Evolutionary conservation across 2,797 vertebrate genomes (phyloP), one percentile per base, ranked within the genome.

Genomic region (Lepus oiostolus): DNA sequence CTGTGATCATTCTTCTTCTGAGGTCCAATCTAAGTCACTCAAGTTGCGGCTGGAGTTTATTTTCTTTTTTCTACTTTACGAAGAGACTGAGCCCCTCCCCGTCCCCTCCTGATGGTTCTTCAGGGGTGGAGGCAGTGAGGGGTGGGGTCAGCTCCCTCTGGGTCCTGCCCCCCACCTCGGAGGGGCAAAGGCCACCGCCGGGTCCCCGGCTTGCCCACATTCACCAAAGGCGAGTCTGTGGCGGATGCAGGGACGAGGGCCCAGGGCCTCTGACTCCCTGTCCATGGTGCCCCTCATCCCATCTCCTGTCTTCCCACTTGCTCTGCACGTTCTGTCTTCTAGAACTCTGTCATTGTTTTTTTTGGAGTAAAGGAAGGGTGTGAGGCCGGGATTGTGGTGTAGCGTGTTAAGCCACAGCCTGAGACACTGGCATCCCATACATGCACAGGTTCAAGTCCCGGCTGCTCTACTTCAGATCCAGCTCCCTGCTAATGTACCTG

Each of bases 21-120:
- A 42, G 63, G 70, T 90, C 71, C 74, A 91, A 86, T 74, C 74
- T 74, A 54, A 85, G 77, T 90, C 62, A 50, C 47, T 85, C 21
- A 42, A 58, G 42, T 50, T 90, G 80, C 17, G 88, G 50, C 24
- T 85, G 14, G 54, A 72, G 68, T 77, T 94, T 47, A 81, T 94
- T 95, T 85, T 96, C 85, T 92, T 90, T 80, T 76, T 65, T 85
- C 62, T 93, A 26, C 63, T 89, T 92, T 88, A 65, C 67, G 91
- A 62, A 89, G 90, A 87, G 75, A 77, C 0, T 26, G 72, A 58
- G 58, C 32, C 54, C 8, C 11, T 4, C 8, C 70, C 32, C 1
- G 65, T 26, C 76, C 30, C 88, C 30, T 35, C 38, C 8, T 10
- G 38, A 24, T 63, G 4, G 30, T 60, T 77, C 67, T 67, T 62